Evolutionary conservation across 2,888 invertebrate genomes (phyloP).

Genomic region (Thalpophila matura): DNA sequence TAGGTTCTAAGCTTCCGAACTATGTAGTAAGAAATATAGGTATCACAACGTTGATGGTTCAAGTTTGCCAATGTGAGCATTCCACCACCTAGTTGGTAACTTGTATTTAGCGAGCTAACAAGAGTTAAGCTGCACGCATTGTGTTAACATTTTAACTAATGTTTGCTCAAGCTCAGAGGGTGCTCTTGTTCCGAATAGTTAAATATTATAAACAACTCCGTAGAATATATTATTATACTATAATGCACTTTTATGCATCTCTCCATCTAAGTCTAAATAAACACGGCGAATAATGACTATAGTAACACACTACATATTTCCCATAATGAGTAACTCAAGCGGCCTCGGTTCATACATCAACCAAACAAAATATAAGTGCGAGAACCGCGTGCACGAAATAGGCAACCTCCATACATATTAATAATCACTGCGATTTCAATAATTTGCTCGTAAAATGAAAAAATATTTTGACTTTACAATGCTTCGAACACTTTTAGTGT

Average conservation of each 20-base stretch:
- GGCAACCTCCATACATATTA: too few relatives aligned
- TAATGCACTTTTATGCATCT: too few relatives aligned
- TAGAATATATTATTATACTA: not conserved
- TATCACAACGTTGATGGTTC: slow-evolving; percentile 6
- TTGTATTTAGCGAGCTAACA: slow-evolving; percentile 37
- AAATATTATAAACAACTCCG: slow-evolving; percentile 1
- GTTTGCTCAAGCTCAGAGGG: slow-evolving; percentile 22
- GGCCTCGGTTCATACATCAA: slow-evolving; percentile 7
- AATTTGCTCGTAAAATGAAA: not conserved
- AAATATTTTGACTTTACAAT: not conserved
- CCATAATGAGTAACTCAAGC: not conserved
- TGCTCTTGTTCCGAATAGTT: slow-evolving; percentile 10
- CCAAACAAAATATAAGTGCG: not conserved
- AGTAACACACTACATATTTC: too few relatives aligned
- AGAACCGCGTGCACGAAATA: too few relatives aligned
- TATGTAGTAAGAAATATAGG: slow-evolving; percentile 7
- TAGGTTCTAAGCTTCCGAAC: not conserved
- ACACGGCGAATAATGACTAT: too few relatives aligned
- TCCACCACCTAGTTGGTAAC: slow-evolving; percentile 19
- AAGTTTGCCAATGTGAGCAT: slow-evolving; percentile 27
- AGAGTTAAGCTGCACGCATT: slow-evolving; percentile 33
- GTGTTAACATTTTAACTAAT: slow-evolving; percentile 28
- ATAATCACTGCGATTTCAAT: not conserved
- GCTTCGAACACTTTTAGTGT: too few relatives aligned
- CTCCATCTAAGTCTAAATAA: too few relatives aligned